Evolutionary conservation across 2,888 invertebrate species (phyloP), one percentile per base, ranked within the genome.

Genomic region (Yponomeuta malinellus): DNA sequence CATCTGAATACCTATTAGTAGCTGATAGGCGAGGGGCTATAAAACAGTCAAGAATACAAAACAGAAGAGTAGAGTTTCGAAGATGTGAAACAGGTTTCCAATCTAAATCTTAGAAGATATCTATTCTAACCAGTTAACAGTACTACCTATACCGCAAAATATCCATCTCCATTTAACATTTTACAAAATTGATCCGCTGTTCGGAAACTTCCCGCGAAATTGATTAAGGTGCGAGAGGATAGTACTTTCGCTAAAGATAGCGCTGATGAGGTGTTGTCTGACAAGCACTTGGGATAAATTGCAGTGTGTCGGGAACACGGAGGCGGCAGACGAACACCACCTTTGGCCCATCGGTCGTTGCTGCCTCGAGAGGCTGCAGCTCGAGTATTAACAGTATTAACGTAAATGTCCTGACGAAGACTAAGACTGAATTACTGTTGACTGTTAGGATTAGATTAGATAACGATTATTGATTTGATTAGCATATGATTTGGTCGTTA

Each of bases 221-320:
- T 69, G 63, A 69, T 63, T 70, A 37, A 64, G 37, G 48, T 48
- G 59, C 31, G 52, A 23, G 69, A 70, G 63, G 43, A 48, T 63
- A 70, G 70, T 63, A 63, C 9, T 70, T 43, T 63, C 43, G 70
- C 69, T 69, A 31, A 69, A 69, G 29, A 59, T 31, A 23, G 69
- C 63, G 37, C 33, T 70, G 63, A 70, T 70, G 70, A 70, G 63
- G 70, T 37, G 70, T 70, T 70, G 70, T 70, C 31, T 15, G 69
- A 69, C 63, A 63, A 15, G 31, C 69, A 37, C 59, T 63, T 70
- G 63, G 70, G 63, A 37, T 33, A 63, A 70, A 70, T 70, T 70
- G 33, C 70, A 37, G 63, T 48, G 63, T 63, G 68, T 69, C 52
- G 48, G 52, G 52, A 48, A 52, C 31, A 59, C 52, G 52, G 52